Evolutionary conservation across 2,797 vertebrate species (phyloP).

Genomic region (Muscicapa striata): DNA sequence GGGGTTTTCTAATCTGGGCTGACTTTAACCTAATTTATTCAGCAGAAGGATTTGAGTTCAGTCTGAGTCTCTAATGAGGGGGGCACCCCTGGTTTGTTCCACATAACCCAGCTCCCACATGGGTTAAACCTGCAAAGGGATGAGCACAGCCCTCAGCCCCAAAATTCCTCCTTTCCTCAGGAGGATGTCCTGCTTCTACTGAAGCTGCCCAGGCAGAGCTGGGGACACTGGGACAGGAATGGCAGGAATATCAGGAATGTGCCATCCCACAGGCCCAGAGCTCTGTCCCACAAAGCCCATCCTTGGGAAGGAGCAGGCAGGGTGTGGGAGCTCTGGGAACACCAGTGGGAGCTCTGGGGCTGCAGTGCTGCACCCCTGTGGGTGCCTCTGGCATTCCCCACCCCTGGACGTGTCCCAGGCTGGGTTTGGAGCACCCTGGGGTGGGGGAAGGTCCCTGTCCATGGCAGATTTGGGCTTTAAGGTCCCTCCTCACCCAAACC

Average conservation of each 20-base stretch:
- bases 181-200: not conserved
- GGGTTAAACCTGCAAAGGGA: not conserved
- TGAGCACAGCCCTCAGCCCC: not conserved
- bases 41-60: slow-evolving; percentile 20
- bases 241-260: no score
- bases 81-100: not conserved
- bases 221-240: not conserved
- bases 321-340: not conserved
- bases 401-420: not conserved
- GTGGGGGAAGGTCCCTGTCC: not conserved
- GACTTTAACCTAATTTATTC: slow-evolving; percentile 8
- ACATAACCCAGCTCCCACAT: not conserved
- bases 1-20: slow-evolving; percentile 7
- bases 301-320: not conserved
- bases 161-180: not conserved
- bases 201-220: not conserved
- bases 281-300: not conserved
- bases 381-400: not conserved
- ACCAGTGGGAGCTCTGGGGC: not conserved
- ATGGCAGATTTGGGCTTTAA: not conserved
- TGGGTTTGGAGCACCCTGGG: not conserved
- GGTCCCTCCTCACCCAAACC: not conserved
- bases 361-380: not conserved
- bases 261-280: not conserved
- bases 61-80: not conserved